A percentile compares a stretch with the other conserved stretches of the same genome.
Conservation (phyloP, 2,113 vertebrate genomes). For the Dunckerocampus dactyliophorus region DNA sequence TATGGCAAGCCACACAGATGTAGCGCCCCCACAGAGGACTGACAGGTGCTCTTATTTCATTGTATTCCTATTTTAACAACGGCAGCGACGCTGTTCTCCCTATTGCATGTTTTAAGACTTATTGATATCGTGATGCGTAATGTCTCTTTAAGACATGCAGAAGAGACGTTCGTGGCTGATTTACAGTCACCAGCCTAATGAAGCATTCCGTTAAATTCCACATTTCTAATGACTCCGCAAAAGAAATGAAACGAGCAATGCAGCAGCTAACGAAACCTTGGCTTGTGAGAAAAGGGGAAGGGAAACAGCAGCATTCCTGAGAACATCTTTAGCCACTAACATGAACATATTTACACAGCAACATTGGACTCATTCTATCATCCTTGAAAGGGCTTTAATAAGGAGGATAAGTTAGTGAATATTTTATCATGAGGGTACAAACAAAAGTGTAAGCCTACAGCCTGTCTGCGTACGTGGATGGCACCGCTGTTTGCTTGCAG, state of each 20-base stretch:
- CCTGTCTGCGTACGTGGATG: too few species aligned
- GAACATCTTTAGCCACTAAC: neutral
- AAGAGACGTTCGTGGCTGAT: too few species aligned
- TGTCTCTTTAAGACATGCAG: too few species aligned
- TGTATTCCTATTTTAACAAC: neutral
- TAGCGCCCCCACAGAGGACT: too few species aligned
- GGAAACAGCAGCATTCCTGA: neutral
- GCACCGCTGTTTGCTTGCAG: too few species aligned
- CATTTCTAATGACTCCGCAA: slow-evolving; percentile 45
- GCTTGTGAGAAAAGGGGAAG: neutral
- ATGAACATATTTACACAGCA: neutral
- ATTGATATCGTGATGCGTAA: too few species aligned
- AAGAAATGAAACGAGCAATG: slow-evolving; percentile 25
- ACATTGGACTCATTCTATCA: neutral
- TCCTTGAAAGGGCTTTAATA: neutral
- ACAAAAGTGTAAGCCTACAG: neutral
- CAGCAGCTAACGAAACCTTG: slow-evolving; percentile 29
- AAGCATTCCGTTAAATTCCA: slow-evolving; percentile 37
- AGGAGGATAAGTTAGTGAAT: neutral
- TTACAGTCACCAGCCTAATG: slow-evolving; percentile 32
- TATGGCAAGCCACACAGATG: too few species aligned
- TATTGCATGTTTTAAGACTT: too few species aligned
- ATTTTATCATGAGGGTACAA: neutral
- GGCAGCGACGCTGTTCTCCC: too few species aligned
- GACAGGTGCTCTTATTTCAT: too few species aligned